Conservation (phyloP, 2,888 invertebrate species). For the Protophormia terraenovae region DNA sequence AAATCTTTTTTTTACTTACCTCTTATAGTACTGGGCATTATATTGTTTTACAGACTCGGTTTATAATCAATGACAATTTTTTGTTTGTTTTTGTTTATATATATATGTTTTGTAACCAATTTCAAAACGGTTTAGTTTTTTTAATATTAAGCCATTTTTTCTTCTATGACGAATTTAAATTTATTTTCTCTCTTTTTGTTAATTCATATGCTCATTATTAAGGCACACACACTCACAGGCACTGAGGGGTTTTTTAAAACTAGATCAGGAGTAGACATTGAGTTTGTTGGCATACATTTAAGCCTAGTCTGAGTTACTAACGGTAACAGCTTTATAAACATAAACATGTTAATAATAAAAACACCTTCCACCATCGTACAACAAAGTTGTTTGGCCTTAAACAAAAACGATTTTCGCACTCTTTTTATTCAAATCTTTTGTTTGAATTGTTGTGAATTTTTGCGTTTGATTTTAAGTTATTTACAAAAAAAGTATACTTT, state of each 20-base stretch:
- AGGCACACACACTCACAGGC: slow-evolving; percentile 11
- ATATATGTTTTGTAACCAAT: not conserved
- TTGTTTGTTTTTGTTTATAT: not conserved
- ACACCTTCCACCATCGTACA: slow-evolving; percentile 2
- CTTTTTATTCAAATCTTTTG: slow-evolving; percentile 1
- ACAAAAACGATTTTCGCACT: slow-evolving; percentile 3
- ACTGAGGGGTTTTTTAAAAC: slow-evolving; percentile 1
- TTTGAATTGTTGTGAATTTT: slow-evolving; percentile 8
- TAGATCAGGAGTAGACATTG: slow-evolving; percentile 26
- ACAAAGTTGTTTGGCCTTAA: not conserved
- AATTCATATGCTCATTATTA: not conserved
- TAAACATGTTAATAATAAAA: slow-evolving; percentile 46
- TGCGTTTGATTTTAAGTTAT: not conserved
- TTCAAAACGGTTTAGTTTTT: not conserved
- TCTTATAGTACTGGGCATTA: slow-evolving; percentile 80
- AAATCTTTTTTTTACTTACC: slow-evolving; percentile 74
- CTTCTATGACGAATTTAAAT: not conserved
- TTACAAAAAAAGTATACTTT: slow-evolving; percentile 7
- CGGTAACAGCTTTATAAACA: slow-evolving; percentile 24
- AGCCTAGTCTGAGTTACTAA: slow-evolving; percentile 44
- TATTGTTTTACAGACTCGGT: slow-evolving; percentile 68
- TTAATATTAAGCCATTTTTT: not conserved
- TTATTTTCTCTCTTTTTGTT: slow-evolving; percentile 12
- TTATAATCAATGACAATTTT: slow-evolving; percentile 61
- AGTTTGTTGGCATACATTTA: slow-evolving; percentile 45